phyloP scores from a whole-genome alignment of 2,113 vertebrate species.

The Scomber colias region DNA sequence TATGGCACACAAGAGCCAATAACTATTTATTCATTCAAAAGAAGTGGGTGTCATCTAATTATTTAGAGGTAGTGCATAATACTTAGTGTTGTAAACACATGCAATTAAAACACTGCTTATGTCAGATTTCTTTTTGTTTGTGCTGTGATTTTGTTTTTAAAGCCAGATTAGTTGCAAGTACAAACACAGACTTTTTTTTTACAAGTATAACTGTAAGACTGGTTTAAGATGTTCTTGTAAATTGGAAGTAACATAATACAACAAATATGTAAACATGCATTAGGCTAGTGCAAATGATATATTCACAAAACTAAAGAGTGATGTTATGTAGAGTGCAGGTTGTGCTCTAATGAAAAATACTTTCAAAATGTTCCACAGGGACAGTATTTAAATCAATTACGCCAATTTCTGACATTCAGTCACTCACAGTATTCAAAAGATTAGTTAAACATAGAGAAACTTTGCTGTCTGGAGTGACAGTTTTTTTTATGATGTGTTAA shows the following conservation, averaged over 20 bases:
- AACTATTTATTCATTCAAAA: slow-evolving; percentile 8
- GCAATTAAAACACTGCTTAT: slow-evolving; percentile 3
- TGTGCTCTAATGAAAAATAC: slow-evolving; percentile 29
- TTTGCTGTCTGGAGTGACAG: slow-evolving; percentile 2
- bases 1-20: slow-evolving; percentile 71
- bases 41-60: background rate
- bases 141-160: background rate
- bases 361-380: slow-evolving; percentile 9
- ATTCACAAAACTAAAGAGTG: background rate
- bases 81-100: background rate
- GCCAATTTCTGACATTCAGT: slow-evolving; percentile 48
- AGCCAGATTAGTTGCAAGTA: background rate
- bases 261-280: background rate
- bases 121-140: slow-evolving; percentile 1
- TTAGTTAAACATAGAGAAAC: slow-evolving; percentile 6
- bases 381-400: slow-evolving; percentile 56
- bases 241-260: background rate
- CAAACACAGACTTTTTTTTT: background rate
- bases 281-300: background rate
- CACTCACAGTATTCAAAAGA: slow-evolving; percentile 31
- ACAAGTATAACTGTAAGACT: background rate
- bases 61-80: background rate
- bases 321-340: background rate
- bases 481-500: slow-evolving; percentile 1
- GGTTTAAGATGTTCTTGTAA: background rate